Evolutionary conservation across 2,113 vertebrate genomes (phyloP).

Genomic region (Rana temporaria): DNA sequence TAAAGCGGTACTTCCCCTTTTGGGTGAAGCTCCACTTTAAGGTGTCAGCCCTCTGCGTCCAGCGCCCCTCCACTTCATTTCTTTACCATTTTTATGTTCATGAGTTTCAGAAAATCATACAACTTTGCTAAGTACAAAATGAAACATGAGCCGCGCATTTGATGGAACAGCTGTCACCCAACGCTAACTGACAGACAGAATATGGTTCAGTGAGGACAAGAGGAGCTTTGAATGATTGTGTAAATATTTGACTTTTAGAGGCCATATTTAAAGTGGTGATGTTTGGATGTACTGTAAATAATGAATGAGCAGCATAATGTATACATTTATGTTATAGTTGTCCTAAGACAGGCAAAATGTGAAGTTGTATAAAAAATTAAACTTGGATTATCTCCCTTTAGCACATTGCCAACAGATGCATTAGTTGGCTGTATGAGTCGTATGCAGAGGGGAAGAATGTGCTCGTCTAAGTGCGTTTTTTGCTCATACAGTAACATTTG

Average conservation of each 20-base stretch:
- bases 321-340: slow-evolving; percentile 18
- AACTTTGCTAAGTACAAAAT: background rate
- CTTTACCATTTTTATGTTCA: too few relatives aligned
- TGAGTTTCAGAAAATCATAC: too few relatives aligned
- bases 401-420: slow-evolving; percentile 10
- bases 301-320: background rate
- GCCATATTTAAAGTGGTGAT: background rate
- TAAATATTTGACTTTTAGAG: slow-evolving; percentile 31
- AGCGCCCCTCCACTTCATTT: too few relatives aligned
- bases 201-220: slow-evolving; percentile 12
- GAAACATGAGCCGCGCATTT: slow-evolving; percentile 30
- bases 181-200: slow-evolving; percentile 53
- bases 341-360: background rate
- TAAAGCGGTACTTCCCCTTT: too few relatives aligned
- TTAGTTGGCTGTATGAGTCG: background rate
- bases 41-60: too few relatives aligned
- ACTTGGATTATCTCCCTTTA: slow-evolving; percentile 1
- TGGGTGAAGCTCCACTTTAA: too few relatives aligned
- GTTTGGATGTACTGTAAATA: slow-evolving; percentile 1
- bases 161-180: slow-evolving; percentile 41
- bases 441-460: too few relatives aligned
- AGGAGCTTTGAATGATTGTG: slow-evolving; percentile 15
- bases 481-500: too few relatives aligned
- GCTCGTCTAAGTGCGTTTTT: too few relatives aligned
- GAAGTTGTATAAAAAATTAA: slow-evolving; percentile 16